Conservation (phyloP, 2,888 invertebrate species). For the Protophormia terraenovae region DNA sequence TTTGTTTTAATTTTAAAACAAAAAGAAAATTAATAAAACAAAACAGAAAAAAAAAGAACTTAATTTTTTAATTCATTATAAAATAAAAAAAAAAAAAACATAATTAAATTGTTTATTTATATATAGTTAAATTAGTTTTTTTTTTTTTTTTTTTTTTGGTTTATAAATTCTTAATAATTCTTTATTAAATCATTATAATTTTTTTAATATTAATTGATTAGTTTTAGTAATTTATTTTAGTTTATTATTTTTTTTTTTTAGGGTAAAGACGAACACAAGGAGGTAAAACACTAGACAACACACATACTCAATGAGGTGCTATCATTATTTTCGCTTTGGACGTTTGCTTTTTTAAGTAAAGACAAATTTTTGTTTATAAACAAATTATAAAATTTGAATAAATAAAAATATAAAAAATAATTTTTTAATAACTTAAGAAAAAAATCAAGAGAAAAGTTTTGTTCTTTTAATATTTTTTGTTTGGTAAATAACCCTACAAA, state of each 20-base stretch:
- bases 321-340: constrained; percentile 81
- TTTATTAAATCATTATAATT: constrained; percentile 43
- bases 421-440: constrained; percentile 37
- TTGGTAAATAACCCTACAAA: constrained; percentile 68
- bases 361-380: constrained; percentile 64
- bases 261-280: constrained; percentile 93
- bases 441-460: constrained; percentile 29
- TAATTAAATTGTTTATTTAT: too few species aligned
- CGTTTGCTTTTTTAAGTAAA: constrained; percentile 68
- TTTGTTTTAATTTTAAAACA: constrained; percentile 57
- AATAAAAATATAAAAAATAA: constrained; percentile 39
- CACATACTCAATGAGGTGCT: constrained; percentile 85
- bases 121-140: constrained; percentile 46
- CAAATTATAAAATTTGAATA: constrained; percentile 49
- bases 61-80: background rate
- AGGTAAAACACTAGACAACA: constrained; percentile 94
- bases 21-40: constrained; percentile 10
- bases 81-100: too few species aligned
- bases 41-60: background rate
- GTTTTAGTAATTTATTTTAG: constrained; percentile 65
- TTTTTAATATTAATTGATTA: constrained; percentile 69
- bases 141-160: constrained; percentile 38
- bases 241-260: constrained; percentile 74
- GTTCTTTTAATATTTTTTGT: constrained; percentile 48
- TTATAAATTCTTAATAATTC: constrained; percentile 27